phyloP scores from a whole-genome alignment of 2,113 vertebrate genomes.

The Scophthalmus maximus region DNA sequence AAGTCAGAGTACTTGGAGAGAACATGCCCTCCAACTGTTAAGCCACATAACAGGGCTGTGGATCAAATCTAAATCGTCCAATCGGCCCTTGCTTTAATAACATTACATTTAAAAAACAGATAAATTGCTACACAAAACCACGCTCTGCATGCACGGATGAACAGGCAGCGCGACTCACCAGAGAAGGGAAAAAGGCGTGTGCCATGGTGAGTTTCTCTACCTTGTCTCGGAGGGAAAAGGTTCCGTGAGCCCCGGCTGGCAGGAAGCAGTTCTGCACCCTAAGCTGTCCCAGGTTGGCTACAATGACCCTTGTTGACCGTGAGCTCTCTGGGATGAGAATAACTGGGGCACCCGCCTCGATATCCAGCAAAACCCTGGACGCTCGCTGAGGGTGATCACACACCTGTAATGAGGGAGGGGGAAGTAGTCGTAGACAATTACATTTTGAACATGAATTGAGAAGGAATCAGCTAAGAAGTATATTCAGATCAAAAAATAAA shows the following conservation, averaged over 20 bases:
- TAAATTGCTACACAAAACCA: background rate
- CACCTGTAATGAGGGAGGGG: constrained; percentile 80
- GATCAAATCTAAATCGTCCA: background rate
- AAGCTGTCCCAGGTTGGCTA: constrained; percentile 95
- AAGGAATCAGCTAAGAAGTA: background rate
- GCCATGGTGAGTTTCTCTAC: constrained; percentile 87
- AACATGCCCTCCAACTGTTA: too few relatives aligned
- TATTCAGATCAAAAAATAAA: background rate
- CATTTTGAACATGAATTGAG: background rate
- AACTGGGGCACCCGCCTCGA: constrained; percentile 94
- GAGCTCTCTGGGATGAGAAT: constrained; percentile 97
- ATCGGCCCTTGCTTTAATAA: background rate
- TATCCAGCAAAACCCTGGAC: constrained; percentile 91
- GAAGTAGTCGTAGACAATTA: too few relatives aligned
- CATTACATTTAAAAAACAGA: background rate
- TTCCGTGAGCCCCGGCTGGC: constrained; percentile 87
- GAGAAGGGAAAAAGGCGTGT: constrained; percentile 80
- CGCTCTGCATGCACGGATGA: background rate
- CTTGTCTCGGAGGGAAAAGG: constrained; percentile 94
- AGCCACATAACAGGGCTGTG: background rate
- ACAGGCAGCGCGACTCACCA: constrained; percentile 78
- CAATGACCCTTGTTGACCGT: constrained; percentile 89
- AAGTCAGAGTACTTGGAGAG: too few relatives aligned
- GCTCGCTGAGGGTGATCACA: constrained; percentile 91
- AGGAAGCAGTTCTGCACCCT: constrained; percentile 93